Percentiles rank a stretch among this genome's conserved stretches.
phyloP scores from a whole-genome alignment of 2,113 vertebrate species.

The Heterotilapia buettikoferi region DNA sequence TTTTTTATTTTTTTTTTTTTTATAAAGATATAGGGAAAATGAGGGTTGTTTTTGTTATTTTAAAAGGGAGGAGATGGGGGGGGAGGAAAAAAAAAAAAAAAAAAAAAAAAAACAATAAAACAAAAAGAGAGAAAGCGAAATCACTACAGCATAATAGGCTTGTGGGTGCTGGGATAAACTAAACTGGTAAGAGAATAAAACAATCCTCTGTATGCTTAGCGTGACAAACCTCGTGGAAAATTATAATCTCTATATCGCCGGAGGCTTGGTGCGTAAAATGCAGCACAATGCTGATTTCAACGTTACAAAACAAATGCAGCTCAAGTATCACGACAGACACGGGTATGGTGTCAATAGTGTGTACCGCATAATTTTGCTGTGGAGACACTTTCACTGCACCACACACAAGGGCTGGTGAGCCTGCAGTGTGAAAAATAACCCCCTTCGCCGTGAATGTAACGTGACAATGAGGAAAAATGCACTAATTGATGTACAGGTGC shows the following conservation, averaged over 20 bases:
- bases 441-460: neutral
- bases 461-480: neutral
- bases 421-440: neutral
- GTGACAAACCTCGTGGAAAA: neutral
- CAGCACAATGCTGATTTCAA: neutral
- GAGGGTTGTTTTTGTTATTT: too few relatives aligned
- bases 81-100: neutral
- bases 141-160: neutral
- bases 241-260: neutral
- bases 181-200: neutral
- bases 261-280: neutral
- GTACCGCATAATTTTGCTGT: neutral
- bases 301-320: neutral
- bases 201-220: neutral
- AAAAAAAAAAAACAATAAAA: neutral
- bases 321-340: neutral
- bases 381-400: conserved; percentile 7
- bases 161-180: neutral
- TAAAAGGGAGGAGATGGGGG: too few relatives aligned
- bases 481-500: neutral
- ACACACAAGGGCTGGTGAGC: neutral
- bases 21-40: too few relatives aligned
- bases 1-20: too few relatives aligned
- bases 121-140: neutral
- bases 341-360: neutral